Conservation (phyloP, 2,113 vertebrate species). For the Callipepla californica region DNA sequence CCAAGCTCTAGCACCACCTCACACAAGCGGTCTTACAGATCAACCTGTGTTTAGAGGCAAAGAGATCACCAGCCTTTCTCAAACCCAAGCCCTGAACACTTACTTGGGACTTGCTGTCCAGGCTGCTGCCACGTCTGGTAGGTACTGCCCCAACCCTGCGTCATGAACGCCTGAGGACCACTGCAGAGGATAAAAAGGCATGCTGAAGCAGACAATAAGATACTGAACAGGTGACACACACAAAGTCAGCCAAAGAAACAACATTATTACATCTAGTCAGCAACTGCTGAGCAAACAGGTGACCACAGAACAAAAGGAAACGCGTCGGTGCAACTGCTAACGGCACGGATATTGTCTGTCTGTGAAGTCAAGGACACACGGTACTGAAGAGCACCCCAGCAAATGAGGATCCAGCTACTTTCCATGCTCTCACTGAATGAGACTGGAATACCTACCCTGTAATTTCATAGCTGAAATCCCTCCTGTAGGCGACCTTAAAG, state of each 20-base stretch:
- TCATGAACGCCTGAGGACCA: conserved; percentile 93
- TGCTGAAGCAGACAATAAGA: background rate
- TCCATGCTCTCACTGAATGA: background rate
- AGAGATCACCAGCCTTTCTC: background rate
- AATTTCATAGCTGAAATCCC: background rate
- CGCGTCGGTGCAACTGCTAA: background rate
- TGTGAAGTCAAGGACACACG: background rate
- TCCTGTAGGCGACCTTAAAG: background rate
- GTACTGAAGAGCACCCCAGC: background rate
- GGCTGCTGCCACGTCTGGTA: conserved; percentile 98
- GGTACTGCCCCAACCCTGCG: conserved; percentile 94
- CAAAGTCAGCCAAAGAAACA: background rate
- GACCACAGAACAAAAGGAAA: background rate
- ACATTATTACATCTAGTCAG: background rate
- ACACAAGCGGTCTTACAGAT: rapidly evolving
- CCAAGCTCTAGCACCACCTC: background rate
- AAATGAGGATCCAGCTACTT: background rate
- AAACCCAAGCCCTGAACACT: conserved; percentile 29
- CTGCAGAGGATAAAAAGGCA: conserved; percentile 76
- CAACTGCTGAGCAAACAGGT: background rate
- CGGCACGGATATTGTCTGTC: background rate
- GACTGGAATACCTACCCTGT: background rate
- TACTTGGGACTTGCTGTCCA: conserved; percentile 94
- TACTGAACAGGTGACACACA: background rate
- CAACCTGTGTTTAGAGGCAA: background rate